Evolutionary conservation across 2,113 vertebrate species (phyloP).

Genomic region (Struthidea cinerea): DNA sequence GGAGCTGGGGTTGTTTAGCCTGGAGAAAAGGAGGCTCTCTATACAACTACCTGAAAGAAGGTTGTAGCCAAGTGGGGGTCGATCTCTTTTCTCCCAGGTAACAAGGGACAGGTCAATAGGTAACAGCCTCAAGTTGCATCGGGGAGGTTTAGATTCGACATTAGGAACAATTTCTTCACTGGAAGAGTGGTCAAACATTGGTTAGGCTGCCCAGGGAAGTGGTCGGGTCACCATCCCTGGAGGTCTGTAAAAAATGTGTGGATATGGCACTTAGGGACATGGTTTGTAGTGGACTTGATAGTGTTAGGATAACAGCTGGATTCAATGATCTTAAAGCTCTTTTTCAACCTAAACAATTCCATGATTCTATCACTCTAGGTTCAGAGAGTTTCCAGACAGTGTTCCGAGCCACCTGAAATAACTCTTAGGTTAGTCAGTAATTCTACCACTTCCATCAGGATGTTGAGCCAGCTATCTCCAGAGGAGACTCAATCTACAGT

Average conservation of each 20-base stretch:
- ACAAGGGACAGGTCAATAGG: background rate
- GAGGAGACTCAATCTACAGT: background rate
- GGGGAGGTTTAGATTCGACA: background rate
- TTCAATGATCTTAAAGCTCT: background rate
- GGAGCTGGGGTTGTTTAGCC: background rate
- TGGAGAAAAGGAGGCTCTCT: background rate
- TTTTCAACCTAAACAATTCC: background rate
- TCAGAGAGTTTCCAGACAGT: background rate
- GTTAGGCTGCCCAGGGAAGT: background rate
- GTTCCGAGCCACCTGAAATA: fast-evolving
- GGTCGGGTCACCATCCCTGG: background rate
- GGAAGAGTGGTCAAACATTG: background rate
- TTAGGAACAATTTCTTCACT: background rate
- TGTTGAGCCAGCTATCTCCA: background rate
- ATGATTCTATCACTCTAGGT: background rate
- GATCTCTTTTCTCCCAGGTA: background rate
- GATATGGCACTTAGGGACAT: background rate
- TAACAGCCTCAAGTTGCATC: background rate
- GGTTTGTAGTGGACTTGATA: background rate
- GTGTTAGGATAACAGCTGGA: background rate
- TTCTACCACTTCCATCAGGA: background rate
- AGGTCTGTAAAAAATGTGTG: background rate
- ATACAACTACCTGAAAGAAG: background rate
- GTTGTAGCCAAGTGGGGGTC: background rate
- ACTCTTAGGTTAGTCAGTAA: background rate